Conservation (phyloP, 2,797 vertebrate genomes). For the Rhabdomys pumilio region DNA sequence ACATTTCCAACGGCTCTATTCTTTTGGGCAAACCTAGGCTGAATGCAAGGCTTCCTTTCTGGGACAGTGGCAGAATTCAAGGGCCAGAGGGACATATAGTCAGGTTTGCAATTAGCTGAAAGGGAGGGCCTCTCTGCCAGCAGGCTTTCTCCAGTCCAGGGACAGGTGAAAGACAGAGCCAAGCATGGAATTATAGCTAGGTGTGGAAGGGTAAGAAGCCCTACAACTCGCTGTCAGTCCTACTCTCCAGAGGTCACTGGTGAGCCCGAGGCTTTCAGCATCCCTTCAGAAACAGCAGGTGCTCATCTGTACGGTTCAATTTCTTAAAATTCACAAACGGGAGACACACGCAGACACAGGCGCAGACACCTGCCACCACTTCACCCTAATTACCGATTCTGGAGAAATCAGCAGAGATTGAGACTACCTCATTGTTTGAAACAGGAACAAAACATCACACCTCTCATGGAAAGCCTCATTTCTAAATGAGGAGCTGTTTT, state of each 20-base stretch:
- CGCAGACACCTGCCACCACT: background rate
- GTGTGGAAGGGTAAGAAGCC: background rate
- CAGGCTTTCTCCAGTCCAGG: background rate
- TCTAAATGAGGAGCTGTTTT: background rate
- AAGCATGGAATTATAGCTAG: background rate
- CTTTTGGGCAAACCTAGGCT: slow-evolving; percentile 37
- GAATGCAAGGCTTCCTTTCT: slow-evolving; percentile 40
- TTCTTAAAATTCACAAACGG: background rate
- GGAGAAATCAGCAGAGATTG: slow-evolving; percentile 12
- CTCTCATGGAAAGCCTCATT: background rate
- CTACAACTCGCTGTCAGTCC: background rate
- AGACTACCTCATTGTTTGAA: background rate
- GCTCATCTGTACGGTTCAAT: background rate
- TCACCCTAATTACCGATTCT: background rate
- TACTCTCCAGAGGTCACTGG: background rate
- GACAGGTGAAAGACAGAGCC: background rate
- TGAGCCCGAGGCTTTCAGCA: background rate
- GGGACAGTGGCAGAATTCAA: background rate
- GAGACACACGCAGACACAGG: too few relatives aligned
- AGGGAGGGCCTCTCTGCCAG: background rate
- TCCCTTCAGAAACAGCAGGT: background rate
- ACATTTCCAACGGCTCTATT: slow-evolving; percentile 70
- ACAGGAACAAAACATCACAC: background rate
- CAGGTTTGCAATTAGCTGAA: background rate
- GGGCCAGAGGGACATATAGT: background rate